Evolutionary conservation across 1,140 invertebrate species (phyloP), one percentile per base, ranked within the genome.

Genomic region (Drosophila sturtevanti): DNA sequence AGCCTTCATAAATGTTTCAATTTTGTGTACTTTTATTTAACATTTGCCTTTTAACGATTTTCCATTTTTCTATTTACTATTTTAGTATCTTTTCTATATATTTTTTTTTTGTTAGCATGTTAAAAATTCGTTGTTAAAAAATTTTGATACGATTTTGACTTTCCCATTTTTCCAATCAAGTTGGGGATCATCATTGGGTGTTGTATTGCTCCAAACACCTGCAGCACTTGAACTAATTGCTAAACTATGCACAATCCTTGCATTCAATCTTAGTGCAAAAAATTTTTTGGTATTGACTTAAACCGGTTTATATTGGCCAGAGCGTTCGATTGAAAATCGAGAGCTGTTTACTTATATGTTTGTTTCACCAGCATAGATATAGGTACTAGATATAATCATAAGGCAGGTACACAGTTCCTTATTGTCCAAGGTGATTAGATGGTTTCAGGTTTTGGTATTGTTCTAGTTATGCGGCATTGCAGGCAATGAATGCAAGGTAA

Each of bases 191-290:
- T 31, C 27, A 31, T 31, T 31, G 2, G 27, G 27, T 51, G 10
- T 14, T 12, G 11, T 35, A n/a, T 14, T 18, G 14, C 10, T 0
- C 14, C 27, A 35, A 56, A 14, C 12, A 56, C 9, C 60, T 68
- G 9, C 11, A 9, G 21, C 64, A 22, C 16, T 56, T 41, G 27
- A 24, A 68, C 70, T 77, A 77, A 77, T 77, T 77, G 73, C 61
- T 62, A 68, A 68, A 73, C 70, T 68, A 77, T 77, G 64, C 68
- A 71, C 59, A 76, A 59, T 59, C 71, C 68, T 76, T 67, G 54
- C 24, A 1, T 24, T 24, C 24, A 24, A 24, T 24, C 24, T 24
- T 24, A 24, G 1, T 31, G 5, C 27, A 31, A 31, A 31, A 31
- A 24, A 24, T 1, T 1, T 6, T 7, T 4, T 31, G 7, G 4